These are phyloP conservation scores for Chrysogorgia sp. DNA, from an alignment of 92 coral and sea anemone genomes.

Conservation along the genomic window DNA sequence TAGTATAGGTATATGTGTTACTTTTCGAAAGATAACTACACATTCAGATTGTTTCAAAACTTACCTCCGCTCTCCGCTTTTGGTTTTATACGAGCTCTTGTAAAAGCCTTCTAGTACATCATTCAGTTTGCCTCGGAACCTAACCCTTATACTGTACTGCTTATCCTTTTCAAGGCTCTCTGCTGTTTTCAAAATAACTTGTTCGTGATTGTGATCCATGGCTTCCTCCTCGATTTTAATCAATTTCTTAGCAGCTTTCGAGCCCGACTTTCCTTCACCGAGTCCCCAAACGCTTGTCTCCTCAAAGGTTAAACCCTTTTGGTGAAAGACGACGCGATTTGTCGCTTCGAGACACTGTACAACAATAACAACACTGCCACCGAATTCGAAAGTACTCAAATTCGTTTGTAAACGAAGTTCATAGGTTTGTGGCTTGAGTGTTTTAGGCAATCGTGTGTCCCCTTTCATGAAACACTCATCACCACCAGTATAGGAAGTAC, in stretches of 20 bases:
- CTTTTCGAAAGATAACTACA: too few species aligned
- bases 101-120: constrained; percentile 82
- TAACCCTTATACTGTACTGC: constrained; percentile 56
- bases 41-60: too few species aligned
- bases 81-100: constrained; percentile 75
- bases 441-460: constrained; percentile 58
- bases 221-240: constrained; percentile 43
- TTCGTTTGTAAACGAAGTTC: constrained; percentile 72
- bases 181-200: constrained; percentile 11
- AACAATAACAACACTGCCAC: constrained; percentile 67
- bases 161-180: constrained; percentile 45
- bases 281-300: constrained; percentile 18
- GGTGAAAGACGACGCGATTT: constrained; percentile 67
- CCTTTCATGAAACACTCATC: constrained; percentile 17
- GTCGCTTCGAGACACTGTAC: constrained; percentile 64
- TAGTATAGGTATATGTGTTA: too few species aligned
- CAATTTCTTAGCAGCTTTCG: constrained; percentile 64
- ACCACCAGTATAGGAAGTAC: constrained; percentile 14
- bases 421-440: constrained; percentile 69
- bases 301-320: constrained; percentile 50
- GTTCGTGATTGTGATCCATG: constrained; percentile 16
- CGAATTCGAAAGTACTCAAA: constrained; percentile 67
- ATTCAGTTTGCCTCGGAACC: constrained; percentile 62
- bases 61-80: constrained; percentile 71
- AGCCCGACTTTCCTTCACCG: constrained; percentile 26